These are phyloP conservation scores for Notothenia coriiceps DNA, from an alignment of 2,113 vertebrate genomes.

Conservation along the genomic window DNA sequence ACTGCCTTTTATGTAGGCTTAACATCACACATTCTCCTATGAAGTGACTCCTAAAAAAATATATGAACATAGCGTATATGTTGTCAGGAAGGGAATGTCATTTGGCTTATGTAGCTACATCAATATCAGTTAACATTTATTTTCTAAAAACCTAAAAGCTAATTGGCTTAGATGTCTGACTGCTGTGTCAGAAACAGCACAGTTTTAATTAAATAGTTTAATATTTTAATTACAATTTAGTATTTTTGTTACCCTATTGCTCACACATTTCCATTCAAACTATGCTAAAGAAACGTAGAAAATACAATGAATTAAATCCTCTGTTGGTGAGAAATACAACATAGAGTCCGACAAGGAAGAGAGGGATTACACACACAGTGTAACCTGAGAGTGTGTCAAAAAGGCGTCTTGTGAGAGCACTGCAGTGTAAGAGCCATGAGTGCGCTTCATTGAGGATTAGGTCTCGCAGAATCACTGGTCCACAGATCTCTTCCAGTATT, in stretches of 20 bases:
- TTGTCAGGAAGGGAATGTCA: neutral
- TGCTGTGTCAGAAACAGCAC: constrained; percentile 3
- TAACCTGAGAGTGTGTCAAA: constrained; percentile 60
- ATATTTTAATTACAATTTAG: neutral
- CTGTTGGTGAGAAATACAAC: neutral
- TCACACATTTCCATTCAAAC: neutral
- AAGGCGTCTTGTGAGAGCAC: constrained; percentile 63
- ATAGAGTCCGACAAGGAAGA: constrained; percentile 15
- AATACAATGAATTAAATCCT: neutral
- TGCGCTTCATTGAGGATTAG: constrained; percentile 76
- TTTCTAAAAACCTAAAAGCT: neutral
- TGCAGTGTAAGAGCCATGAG: constrained; percentile 67
- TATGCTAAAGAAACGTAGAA: too few relatives aligned
- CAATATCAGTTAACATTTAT: neutral
- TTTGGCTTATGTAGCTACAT: neutral
- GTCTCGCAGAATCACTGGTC: constrained; percentile 71
- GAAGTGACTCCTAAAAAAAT: neutral
- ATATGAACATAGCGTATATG: neutral
- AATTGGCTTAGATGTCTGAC: neutral
- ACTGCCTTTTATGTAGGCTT: constrained; percentile 74
- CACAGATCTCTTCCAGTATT: constrained; percentile 80
- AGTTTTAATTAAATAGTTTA: neutral
- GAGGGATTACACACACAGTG: constrained; percentile 40
- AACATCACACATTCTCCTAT: constrained; percentile 10
- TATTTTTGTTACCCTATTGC: neutral